These are phyloP conservation scores for Hippopotamus amphibius DNA, from an alignment of 2,113 vertebrate species.

Conservation along the genomic window DNA sequence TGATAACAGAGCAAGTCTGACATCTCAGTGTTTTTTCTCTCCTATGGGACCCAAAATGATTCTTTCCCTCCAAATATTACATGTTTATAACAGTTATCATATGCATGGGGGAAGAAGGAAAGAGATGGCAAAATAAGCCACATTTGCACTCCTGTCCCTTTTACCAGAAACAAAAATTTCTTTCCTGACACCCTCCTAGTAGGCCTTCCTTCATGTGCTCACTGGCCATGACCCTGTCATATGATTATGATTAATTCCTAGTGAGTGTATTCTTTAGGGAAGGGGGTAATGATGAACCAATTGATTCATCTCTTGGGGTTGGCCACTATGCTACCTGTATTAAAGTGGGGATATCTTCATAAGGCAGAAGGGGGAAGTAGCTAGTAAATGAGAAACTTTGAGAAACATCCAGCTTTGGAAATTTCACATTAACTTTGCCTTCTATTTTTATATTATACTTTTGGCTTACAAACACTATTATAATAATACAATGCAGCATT, in stretches of 20 bases:
- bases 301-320: no score
- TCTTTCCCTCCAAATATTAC: neutral
- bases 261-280: neutral
- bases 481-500: neutral
- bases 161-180: neutral
- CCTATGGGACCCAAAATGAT: neutral
- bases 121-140: neutral
- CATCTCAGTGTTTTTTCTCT: neutral
- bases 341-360: neutral
- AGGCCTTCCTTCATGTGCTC: neutral
- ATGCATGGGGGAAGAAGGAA: neutral
- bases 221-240: neutral
- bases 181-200: neutral
- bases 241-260: neutral
- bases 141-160: neutral
- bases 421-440: neutral
- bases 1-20: neutral
- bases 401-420: neutral
- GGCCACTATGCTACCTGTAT: neutral
- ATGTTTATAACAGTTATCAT: neutral
- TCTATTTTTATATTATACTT: neutral
- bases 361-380: neutral
- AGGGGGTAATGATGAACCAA: no score
- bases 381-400: neutral
- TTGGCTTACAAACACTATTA: neutral